phyloP scores from a whole-genome alignment of 2,113 vertebrate species.

The Lycocorax pyrrhopterus region DNA sequence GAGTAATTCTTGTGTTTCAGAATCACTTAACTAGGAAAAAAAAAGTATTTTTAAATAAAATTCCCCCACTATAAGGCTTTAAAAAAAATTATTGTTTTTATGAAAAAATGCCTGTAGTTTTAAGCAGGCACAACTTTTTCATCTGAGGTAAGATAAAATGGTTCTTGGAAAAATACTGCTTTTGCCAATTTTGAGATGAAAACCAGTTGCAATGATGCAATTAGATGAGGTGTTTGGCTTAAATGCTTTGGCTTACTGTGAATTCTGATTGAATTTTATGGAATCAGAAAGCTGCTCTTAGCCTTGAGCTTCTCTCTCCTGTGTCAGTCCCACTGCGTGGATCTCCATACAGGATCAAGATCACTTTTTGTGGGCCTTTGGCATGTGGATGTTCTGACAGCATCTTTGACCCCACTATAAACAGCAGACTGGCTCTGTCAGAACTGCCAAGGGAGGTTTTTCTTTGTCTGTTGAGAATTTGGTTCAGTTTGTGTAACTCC shows the following conservation, averaged over 20 bases:
- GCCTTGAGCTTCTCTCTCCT: neutral
- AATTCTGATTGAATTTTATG: neutral
- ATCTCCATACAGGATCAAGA: neutral
- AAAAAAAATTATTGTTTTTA: neutral
- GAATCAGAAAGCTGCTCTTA: neutral
- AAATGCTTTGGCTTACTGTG: neutral
- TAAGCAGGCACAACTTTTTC: neutral
- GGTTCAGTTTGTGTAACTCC: neutral
- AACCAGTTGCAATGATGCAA: neutral
- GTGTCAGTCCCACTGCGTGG: fast-evolving
- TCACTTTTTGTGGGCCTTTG: neutral
- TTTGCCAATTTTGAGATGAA: neutral
- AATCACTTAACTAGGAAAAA: neutral
- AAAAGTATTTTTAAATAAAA: neutral
- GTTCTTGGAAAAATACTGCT: neutral
- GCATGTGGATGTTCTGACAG: neutral
- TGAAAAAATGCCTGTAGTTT: neutral
- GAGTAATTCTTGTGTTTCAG: neutral
- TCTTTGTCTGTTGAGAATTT: neutral
- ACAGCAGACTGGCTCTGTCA: neutral
- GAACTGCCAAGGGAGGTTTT: neutral
- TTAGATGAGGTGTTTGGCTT: neutral
- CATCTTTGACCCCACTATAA: neutral
- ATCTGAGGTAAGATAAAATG: neutral
- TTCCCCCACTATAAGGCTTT: neutral